Evolutionary conservation across 2,888 invertebrate species (phyloP), one percentile per base, ranked within the genome.

Genomic region (Tridacna crocea): DNA sequence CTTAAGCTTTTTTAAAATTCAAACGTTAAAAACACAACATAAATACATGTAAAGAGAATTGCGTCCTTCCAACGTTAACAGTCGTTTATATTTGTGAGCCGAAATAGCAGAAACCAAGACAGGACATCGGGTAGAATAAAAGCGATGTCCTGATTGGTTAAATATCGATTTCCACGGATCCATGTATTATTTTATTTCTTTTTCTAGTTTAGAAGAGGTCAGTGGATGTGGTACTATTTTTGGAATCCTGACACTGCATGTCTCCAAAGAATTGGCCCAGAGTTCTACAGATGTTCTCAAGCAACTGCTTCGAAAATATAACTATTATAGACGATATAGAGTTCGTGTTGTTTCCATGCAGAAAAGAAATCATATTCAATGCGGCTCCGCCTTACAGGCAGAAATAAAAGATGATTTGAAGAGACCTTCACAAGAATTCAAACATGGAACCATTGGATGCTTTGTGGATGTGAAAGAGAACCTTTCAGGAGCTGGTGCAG

Each of bases 401-500:
- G 70, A 70, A 17, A 36, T 36, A 2, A 36, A 36, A 36, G 15
- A 55, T 19, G 55, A 15, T 55, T 3, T 13, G 13, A 19, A 11
- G 13, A 1, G 19, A 22, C 11, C 48, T 51, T n/a, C 22, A 51
- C 10, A 51, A 11, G 22, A 48, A 24, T 24, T 1, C 19, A 70
- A 70, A 51, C 22, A 19, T 24, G 70, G 70, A 70, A 70, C 70
- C n/a, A 48, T 70, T 51, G 70, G 70, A 48, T 48, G 48, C 47
- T 70, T 51, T 70, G 70, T 70, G 3, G 26, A 48, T 26, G 70
- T 70, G 2, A 51, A 17, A 51, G 11, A 51, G 15, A 70, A 48
- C 0, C 2, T 19, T 19, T 55, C 55, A 55, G 19, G 3, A 19
- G 17, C 3, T 55, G 17, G 19, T 6, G 17, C 15, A 55, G 19